Percentiles rank a stretch among this genome's conserved stretches.
Conservation (phyloP, 30 jellyfish, hydroid and myxozoan species). For the Pseudorhiza aurosa region DNA sequence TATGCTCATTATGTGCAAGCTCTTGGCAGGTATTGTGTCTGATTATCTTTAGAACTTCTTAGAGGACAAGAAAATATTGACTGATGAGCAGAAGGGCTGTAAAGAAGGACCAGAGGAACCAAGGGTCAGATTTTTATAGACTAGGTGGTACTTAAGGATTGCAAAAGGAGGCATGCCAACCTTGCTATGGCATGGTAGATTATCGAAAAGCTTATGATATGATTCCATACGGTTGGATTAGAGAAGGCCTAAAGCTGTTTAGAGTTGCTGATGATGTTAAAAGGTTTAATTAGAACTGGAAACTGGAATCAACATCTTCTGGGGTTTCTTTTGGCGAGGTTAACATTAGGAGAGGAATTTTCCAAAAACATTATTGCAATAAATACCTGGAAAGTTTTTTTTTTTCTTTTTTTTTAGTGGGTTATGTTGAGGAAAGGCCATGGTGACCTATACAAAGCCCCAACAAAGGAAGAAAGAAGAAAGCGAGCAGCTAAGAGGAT, state of each 20-base stretch:
- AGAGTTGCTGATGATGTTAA: not conserved
- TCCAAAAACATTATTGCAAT: no score
- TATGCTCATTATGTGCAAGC: conserved; percentile 21
- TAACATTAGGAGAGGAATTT: conserved; percentile 21
- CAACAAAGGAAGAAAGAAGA: no score
- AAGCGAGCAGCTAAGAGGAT: no score
- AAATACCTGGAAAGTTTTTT: no score
- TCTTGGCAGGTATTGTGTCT: conserved; percentile 20
- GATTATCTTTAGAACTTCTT: not conserved
- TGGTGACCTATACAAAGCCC: no score
- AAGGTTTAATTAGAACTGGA: conserved; percentile 6
- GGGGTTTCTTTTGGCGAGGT: conserved; percentile 8
- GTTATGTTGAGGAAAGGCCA: no score
- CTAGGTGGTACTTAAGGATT: conserved; percentile 4
- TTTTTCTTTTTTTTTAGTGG: no score
- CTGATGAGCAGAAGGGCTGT: conserved; percentile 27
- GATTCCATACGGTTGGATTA: conserved; percentile 24
- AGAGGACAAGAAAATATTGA: not conserved
- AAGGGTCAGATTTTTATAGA: conserved; percentile 25
- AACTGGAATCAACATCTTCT: not conserved
- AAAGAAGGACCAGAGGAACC: conserved; percentile 16
- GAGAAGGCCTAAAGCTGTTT: not conserved
- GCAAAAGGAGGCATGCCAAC: not conserved
- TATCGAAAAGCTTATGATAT: conserved; percentile 16
- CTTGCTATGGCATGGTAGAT: conserved; percentile 32